Base-by-base conservation (phyloP, 2,113 vertebrate genomes). In the Lepus americanus region DNA sequence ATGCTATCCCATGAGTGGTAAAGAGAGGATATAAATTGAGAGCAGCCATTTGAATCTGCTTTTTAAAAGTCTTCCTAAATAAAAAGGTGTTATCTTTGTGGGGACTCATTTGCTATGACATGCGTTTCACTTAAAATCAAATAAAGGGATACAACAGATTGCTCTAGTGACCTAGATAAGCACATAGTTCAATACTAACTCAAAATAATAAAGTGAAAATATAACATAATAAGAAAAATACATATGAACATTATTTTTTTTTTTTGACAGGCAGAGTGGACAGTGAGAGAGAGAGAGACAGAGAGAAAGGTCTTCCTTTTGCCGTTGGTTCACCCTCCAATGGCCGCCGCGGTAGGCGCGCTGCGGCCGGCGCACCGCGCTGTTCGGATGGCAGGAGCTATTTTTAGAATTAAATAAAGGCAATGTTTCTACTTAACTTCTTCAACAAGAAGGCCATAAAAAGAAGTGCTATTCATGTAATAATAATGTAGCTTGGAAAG, bases 161-260 rank as follows among this genome's bases (percentile, higher is more conserved):
- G 72, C 4, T 20, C 27, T 59, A 63, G n/a, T 89, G 29, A 87
- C 59, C 19, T 70, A 66, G 14, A n/a, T 67, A 92, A 93, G 76
- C 63, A 76, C 10, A 69, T 11, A 77, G 17, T 23, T 94, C 79
- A 82, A 39, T 4, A 67, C 51, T 27, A 96, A 77, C 25, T 87
- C 44, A 82, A 84, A 92, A 80, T 59, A 94, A 92, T 76, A 78
- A 86, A 86, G 31, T 83, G 59, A 87, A 92, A 80, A 55, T 36
- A 87, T 27, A 55, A 79, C 17, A 82, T 16, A 77, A 77, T 61
- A 81, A 63, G 4, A 74, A 92, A 31, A 86, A 64, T 39, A 31
- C 14, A 63, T n/a, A 77, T 23, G 6, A 49, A 70, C 11, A 69
- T 70, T 27, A 76, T 55, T 59, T 93, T 90, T 86, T 59, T 93